phyloP scores from a whole-genome alignment of 2,888 invertebrate species.

The Pyrgus malvae region DNA sequence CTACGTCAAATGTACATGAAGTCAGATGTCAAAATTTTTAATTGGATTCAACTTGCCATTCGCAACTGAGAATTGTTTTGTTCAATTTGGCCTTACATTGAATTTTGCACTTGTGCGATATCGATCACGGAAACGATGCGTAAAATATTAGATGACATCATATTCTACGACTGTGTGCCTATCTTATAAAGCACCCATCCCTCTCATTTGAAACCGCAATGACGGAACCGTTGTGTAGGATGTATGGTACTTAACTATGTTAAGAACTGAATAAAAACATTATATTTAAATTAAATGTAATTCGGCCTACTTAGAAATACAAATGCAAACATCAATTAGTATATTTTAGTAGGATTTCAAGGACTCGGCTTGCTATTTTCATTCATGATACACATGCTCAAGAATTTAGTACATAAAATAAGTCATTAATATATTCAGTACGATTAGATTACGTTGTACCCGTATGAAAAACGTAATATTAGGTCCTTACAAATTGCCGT shows the following conservation, averaged over 20 bases:
- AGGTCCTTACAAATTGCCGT: too few relatives aligned
- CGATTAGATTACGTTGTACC: too few relatives aligned
- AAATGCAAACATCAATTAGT: too few relatives aligned
- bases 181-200: constrained; percentile 5
- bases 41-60: background rate
- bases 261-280: background rate
- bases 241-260: background rate
- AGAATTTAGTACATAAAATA: too few relatives aligned
- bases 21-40: too few relatives aligned
- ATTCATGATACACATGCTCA: too few relatives aligned
- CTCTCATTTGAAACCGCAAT: constrained; percentile 8
- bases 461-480: too few relatives aligned
- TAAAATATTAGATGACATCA: constrained; percentile 20
- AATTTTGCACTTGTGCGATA: constrained; percentile 21
- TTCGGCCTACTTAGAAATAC: too few relatives aligned
- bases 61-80: background rate
- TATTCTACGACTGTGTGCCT: constrained; percentile 1
- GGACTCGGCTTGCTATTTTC: too few relatives aligned
- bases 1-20: too few relatives aligned
- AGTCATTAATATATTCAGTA: too few relatives aligned
- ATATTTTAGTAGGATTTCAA: too few relatives aligned
- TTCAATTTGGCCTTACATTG: constrained; percentile 13
- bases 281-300: background rate
- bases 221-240: constrained; percentile 7
- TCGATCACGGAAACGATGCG: constrained; percentile 21